Evolutionary conservation across 2,113 vertebrate genomes (phyloP).

Genomic region (Nothocercus nigrocapillus): DNA sequence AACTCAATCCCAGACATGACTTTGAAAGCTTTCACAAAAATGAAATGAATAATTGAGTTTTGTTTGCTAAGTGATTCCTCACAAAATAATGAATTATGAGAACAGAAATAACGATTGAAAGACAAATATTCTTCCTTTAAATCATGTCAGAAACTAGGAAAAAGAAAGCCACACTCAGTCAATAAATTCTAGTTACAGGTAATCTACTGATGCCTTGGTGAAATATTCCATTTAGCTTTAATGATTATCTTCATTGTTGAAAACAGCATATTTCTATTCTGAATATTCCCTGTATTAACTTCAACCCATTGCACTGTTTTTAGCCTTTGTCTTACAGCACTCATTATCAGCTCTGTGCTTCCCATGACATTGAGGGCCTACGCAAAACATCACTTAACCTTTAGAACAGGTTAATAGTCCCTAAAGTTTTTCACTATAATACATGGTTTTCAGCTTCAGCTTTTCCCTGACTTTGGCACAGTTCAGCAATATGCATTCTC

Average conservation of each 20-base stretch:
- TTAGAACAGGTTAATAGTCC: background rate
- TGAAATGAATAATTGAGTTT: fast-evolving
- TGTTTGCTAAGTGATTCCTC: background rate
- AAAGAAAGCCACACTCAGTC: background rate
- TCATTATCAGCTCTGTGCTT: background rate
- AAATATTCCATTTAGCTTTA: background rate
- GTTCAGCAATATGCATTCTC: background rate
- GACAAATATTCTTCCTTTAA: background rate
- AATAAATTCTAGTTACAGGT: background rate
- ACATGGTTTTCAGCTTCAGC: background rate
- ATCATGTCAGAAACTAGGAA: background rate
- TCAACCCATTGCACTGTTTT: background rate
- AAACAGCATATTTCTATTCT: background rate
- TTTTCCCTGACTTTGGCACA: background rate
- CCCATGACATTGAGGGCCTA: background rate
- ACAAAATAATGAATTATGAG: background rate
- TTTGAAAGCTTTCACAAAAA: background rate
- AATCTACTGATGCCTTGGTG: background rate
- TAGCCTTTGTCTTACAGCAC: background rate
- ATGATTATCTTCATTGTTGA: background rate
- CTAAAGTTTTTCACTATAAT: background rate
- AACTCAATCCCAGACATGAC: background rate
- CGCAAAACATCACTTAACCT: background rate
- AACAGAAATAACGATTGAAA: background rate
- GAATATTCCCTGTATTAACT: background rate